Percentiles rank a stretch among this genome's conserved stretches.
Evolutionary conservation across 2,113 vertebrate genomes (phyloP).

Genomic region (Prolemur simus): DNA sequence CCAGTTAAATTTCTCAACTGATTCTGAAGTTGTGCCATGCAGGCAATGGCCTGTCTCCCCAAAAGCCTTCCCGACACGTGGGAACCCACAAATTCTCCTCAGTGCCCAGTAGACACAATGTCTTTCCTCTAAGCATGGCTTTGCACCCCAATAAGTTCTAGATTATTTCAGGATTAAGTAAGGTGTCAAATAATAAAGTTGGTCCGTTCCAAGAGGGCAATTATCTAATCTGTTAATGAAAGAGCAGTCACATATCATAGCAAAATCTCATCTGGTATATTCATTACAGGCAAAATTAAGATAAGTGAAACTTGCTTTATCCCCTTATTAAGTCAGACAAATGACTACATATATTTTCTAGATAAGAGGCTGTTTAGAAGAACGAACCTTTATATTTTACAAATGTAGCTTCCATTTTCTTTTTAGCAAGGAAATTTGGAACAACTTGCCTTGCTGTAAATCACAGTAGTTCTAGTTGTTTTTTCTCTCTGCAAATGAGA

Average conservation of each 20-base stretch:
- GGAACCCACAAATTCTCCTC: background rate
- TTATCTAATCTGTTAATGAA: slow-evolving; percentile 75
- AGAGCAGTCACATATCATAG: slow-evolving; percentile 75
- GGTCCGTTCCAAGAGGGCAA: slow-evolving; percentile 67
- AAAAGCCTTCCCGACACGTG: background rate
- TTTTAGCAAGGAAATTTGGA: slow-evolving; percentile 42
- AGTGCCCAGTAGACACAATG: background rate
- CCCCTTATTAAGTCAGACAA: slow-evolving; percentile 72
- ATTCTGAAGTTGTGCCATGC: background rate
- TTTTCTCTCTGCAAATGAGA: slow-evolving; percentile 60
- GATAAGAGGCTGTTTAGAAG: slow-evolving; percentile 65
- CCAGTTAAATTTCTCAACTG: background rate
- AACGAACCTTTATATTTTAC: slow-evolving; percentile 50
- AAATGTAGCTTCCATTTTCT: slow-evolving; percentile 54
- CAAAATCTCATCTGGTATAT: slow-evolving; percentile 67
- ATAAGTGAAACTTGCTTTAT: slow-evolving; percentile 72
- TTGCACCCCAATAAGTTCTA: slow-evolving; percentile 38
- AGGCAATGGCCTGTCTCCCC: background rate
- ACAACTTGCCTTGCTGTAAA: slow-evolving; percentile 43
- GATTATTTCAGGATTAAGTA: slow-evolving; percentile 61
- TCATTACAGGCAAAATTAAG: slow-evolving; percentile 74
- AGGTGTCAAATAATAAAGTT: slow-evolving; percentile 61
- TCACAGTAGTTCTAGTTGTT: slow-evolving; percentile 56
- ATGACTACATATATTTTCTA: slow-evolving; percentile 75
- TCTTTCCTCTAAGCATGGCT: background rate